Evolutionary conservation across 2,888 invertebrate genomes (phyloP), one percentile per base, ranked within the genome.

Genomic region (Coelopa pilipes): DNA sequence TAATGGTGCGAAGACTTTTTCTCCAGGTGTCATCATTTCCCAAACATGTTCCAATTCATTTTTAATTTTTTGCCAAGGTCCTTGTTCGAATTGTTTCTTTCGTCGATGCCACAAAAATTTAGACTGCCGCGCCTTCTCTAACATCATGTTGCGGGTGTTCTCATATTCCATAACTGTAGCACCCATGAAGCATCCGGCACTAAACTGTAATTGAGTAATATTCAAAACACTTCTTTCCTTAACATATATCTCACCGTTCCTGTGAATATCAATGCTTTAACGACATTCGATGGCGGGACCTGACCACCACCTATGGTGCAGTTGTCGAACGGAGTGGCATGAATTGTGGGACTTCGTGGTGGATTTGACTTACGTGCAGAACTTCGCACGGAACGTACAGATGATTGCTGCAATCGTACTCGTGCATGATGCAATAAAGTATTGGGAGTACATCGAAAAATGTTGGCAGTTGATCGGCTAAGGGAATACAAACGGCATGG

Each of bases 161-260:
- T 97, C 97, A 89, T 97, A 97, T 87, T 97, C 95, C 94, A 95
- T 94, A 78, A 97, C 92, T 19, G 94, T 91, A 79, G 94, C 94
- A 19, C 93, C 93, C 45, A 91, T 89, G 82, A 96, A 90, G 83
- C 93, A 92, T 19, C 91, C 90, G 63, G 92, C 88, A 75, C 84
- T 82, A 79, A 94, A 92, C 94, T 93, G 66, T 70, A 74, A 70
- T 19, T 9, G 49, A 15, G 11, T 59, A 45, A 59, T 7, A 17
- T 21, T 13, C 21, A 67, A 17, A 5, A 45, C 13, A 65, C 12
- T 49, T 12, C 49, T 19, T 49, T 19, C 11, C 17, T 17, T 5
- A 47, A 12, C 12, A 49, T 19, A 21, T 17, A 21, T 77, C 78
- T 76, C 82, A 86, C 86, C 78, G 82, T 81, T 76, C 86, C 87